Evolutionary conservation across 2,797 vertebrate genomes (phyloP).

Genomic region (Echeneis naucrates): DNA sequence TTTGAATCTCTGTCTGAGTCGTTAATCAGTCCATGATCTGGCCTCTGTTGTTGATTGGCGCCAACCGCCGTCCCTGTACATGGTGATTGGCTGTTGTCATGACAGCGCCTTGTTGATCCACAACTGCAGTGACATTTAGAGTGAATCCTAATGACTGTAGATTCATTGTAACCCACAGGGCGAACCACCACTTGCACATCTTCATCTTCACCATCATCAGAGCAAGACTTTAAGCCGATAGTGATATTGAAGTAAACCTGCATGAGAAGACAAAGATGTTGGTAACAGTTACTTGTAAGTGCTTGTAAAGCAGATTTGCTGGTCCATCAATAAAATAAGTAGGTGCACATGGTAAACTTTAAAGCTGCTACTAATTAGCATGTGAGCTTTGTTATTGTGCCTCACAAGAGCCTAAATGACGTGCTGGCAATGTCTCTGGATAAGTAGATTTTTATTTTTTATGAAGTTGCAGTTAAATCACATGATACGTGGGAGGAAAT

Average conservation of each 20-base stretch:
- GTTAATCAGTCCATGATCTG: conserved; percentile 1
- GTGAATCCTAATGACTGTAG: conserved; percentile 84
- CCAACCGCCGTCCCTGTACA: conserved; percentile 46
- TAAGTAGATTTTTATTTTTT: neutral
- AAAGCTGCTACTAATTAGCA: neutral
- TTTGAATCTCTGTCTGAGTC: conserved; percentile 51
- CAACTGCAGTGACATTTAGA: conserved; percentile 88
- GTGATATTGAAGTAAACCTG: conserved; percentile 95
- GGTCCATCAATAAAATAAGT: neutral
- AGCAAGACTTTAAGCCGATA: conserved; percentile 87
- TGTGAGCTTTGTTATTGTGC: neutral
- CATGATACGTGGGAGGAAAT: neutral
- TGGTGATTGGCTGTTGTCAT: conserved; percentile 39
- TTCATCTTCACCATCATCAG: conserved; percentile 78
- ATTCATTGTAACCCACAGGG: conserved; percentile 97
- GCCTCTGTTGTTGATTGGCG: conserved; percentile 30
- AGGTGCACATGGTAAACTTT: neutral
- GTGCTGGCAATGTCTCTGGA: neutral
- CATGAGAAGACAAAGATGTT: conserved; percentile 42
- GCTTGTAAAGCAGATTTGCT: neutral
- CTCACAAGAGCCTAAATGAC: neutral
- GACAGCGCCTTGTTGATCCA: conserved; percentile 68
- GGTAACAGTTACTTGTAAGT: neutral
- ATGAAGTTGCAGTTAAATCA: neutral
- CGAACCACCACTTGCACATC: conserved; percentile 85